phyloP scores from a whole-genome alignment of 2,113 vertebrate genomes.

The Labrus mixtus region DNA sequence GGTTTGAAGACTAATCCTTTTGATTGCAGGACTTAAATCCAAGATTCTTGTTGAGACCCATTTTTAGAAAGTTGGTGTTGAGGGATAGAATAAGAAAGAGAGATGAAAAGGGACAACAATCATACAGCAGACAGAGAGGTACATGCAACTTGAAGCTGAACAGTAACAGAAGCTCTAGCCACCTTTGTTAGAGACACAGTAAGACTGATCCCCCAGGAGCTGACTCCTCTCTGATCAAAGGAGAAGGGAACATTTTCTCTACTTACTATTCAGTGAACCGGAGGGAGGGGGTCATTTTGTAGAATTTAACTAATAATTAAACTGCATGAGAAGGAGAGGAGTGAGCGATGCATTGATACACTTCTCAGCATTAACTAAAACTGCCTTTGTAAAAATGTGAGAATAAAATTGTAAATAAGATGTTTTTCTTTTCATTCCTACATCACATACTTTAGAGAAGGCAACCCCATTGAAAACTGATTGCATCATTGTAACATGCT shows the following conservation, averaged over 20 bases:
- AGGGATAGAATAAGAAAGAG: conserved; percentile 3
- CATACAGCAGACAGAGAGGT: conserved; percentile 1
- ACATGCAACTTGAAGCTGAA: background rate
- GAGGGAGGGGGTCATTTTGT: background rate
- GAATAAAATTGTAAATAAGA: no score
- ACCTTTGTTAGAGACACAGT: conserved; percentile 32
- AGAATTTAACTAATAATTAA: background rate
- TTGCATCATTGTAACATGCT: no score
- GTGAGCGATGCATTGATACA: no score
- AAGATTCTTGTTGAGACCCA: conserved; percentile 51
- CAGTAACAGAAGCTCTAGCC: conserved; percentile 24
- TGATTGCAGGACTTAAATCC: conserved; percentile 53
- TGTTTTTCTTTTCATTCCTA: no score
- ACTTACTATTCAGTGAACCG: background rate
- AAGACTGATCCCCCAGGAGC: conserved; percentile 40
- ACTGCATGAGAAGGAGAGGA: no score
- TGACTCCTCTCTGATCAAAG: background rate
- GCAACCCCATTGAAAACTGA: no score
- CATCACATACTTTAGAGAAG: no score
- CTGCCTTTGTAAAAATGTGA: no score
- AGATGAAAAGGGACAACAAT: conserved; percentile 1
- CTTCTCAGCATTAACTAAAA: no score
- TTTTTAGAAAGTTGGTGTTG: conserved; percentile 30
- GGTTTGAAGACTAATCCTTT: conserved; percentile 58
- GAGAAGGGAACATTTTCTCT: conserved; percentile 1